Evolutionary conservation across 2,113 vertebrate species (phyloP).

Genomic region (Micronycteris hirsuta): DNA sequence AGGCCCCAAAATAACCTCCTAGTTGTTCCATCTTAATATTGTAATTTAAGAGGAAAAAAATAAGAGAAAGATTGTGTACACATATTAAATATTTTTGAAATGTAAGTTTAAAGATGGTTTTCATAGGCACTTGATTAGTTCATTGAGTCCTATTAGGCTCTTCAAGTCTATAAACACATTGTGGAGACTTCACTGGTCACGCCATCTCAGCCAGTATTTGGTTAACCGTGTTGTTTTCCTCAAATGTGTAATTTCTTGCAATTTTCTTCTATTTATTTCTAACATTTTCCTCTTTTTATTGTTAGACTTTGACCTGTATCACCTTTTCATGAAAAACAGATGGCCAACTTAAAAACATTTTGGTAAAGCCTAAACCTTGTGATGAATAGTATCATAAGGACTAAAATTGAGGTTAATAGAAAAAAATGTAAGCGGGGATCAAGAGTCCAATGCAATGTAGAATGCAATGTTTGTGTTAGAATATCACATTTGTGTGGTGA

Average conservation of each 20-base stretch:
- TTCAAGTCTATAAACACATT: not conserved
- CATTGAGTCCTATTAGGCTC: not conserved
- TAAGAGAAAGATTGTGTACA: not conserved
- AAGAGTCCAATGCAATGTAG: not conserved
- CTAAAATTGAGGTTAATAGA: not conserved
- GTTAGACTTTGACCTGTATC: not conserved
- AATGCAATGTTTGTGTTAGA: not conserved
- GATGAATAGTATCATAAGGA: not conserved
- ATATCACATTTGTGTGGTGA: not conserved
- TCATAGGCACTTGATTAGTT: not conserved
- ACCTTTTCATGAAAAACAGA: not conserved
- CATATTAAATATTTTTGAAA: not conserved
- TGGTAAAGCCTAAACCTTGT: not conserved
- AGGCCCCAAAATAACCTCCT: not conserved
- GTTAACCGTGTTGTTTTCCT: not conserved
- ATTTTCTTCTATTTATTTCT: not conserved
- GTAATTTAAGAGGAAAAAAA: not conserved
- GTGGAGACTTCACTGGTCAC: not conserved
- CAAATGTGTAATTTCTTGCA: not conserved
- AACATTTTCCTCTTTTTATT: not conserved
- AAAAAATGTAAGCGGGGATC: not conserved
- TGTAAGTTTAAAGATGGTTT: not conserved
- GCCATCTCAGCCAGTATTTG: not conserved
- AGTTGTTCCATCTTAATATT: not conserved
- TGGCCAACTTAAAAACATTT: not conserved